phyloP scores from a whole-genome alignment of 2,888 invertebrate species.

The Taphrorychus bicolor region DNA sequence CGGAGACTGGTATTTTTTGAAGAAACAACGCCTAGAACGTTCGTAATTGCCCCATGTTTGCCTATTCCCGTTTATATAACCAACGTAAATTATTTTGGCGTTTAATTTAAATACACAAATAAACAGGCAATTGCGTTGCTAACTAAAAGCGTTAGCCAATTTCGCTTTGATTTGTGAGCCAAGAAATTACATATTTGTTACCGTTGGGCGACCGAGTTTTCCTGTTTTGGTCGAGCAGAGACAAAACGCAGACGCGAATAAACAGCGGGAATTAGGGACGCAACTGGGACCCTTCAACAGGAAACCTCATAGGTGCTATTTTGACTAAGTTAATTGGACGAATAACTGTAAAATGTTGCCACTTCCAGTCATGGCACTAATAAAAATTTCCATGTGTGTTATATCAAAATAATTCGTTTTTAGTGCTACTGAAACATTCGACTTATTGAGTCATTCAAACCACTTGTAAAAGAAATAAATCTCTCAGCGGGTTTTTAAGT shows the following conservation, averaged over 20 bases:
- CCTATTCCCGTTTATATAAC: slow-evolving; percentile 19
- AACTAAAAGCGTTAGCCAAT: slow-evolving; percentile 33
- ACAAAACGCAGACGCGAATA: neutral
- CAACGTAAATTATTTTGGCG: slow-evolving; percentile 29
- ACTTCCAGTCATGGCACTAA: no score
- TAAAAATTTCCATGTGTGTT: no score
- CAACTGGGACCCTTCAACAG: neutral
- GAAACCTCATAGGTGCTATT: neutral
- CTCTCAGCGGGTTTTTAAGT: no score
- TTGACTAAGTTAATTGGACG: neutral
- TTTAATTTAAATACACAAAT: slow-evolving; percentile 37
- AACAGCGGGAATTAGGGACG: neutral
- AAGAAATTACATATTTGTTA: slow-evolving; percentile 37
- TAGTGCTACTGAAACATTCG: no score
- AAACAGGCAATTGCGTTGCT: slow-evolving; percentile 34
- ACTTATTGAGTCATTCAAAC: no score
- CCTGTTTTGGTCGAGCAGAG: slow-evolving; percentile 5
- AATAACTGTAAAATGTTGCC: no score
- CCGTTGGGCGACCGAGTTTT: slow-evolving; percentile 11
- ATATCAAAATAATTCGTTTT: no score
- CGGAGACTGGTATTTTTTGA: neutral
- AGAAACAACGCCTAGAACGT: neutral
- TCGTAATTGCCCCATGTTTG: slow-evolving; percentile 9
- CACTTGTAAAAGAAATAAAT: no score
- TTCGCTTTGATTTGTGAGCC: slow-evolving; percentile 39